phyloP scores from a whole-genome alignment of 2,797 vertebrate species.

The Alectoris magna region DNA sequence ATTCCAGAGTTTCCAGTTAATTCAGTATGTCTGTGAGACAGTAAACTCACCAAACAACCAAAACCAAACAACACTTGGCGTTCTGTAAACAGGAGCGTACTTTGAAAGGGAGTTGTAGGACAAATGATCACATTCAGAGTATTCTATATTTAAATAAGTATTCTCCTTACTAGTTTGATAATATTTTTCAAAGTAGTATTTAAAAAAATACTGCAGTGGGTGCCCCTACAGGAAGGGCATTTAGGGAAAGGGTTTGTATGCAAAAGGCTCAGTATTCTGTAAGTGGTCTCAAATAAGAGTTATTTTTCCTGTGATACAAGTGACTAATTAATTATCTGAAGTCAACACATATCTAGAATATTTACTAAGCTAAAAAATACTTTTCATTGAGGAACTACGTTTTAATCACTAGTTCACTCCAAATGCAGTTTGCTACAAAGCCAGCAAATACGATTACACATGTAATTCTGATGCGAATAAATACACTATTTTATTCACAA shows the following conservation, averaged over 20 bases:
- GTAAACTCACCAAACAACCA: background rate
- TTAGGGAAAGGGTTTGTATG: fast-evolving
- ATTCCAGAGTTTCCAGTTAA: background rate
- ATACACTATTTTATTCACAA: conserved; percentile 47
- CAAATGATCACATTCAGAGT: background rate
- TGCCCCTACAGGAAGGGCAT: background rate
- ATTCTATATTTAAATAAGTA: background rate
- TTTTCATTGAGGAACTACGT: background rate
- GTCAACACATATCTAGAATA: background rate
- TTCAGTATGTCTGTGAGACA: fast-evolving
- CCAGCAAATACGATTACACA: conserved; percentile 66
- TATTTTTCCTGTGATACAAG: background rate
- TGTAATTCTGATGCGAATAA: conserved; percentile 59
- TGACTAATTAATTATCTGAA: background rate
- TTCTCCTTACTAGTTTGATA: background rate
- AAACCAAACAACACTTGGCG: background rate
- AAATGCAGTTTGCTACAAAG: conserved; percentile 54
- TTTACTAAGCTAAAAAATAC: background rate
- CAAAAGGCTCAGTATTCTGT: background rate
- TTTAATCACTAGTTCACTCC: conserved; percentile 14
- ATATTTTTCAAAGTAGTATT: background rate
- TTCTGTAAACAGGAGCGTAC: background rate
- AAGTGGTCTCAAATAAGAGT: background rate
- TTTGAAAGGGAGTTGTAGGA: background rate
- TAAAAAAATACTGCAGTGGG: background rate